Conservation (phyloP, 2,888 invertebrate species). For the Ethmia dodecea region DNA sequence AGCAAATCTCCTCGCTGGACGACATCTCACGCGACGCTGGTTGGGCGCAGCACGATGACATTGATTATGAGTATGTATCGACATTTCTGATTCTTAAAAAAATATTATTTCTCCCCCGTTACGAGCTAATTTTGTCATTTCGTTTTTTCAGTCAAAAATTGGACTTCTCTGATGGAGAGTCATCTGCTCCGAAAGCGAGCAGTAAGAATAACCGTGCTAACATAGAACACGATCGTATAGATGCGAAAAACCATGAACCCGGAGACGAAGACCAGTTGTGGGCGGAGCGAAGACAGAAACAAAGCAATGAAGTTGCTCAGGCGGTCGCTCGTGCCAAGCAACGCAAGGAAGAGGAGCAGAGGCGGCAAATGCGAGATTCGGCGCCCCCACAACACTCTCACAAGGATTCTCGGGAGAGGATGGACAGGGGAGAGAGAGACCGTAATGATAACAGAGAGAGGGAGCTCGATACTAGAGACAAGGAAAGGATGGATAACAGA, state of each 20-base stretch:
- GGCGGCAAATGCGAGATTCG: slow-evolving; percentile 74
- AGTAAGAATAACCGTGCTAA: slow-evolving; percentile 47
- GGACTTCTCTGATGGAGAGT: slow-evolving; percentile 95
- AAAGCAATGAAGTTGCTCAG: slow-evolving; percentile 84
- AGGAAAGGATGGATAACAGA: slow-evolving; percentile 37
- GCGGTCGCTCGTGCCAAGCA: slow-evolving; percentile 90
- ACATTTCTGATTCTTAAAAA: neutral
- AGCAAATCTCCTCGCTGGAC: slow-evolving; percentile 94
- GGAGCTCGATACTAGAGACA: slow-evolving; percentile 51
- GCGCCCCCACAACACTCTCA: slow-evolving; percentile 36
- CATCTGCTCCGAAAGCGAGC: slow-evolving; percentile 50
- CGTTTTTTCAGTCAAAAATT: slow-evolving; percentile 86
- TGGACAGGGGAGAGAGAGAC: slow-evolving; percentile 29
- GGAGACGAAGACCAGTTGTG: slow-evolving; percentile 77
- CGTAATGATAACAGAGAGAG: slow-evolving; percentile 37
- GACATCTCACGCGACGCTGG: slow-evolving; percentile 93
- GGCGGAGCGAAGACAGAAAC: slow-evolving; percentile 83
- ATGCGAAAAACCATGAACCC: slow-evolving; percentile 51
- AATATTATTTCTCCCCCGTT: neutral
- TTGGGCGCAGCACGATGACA: slow-evolving; percentile 95
- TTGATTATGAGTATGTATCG: slow-evolving; percentile 86
- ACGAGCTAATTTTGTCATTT: neutral
- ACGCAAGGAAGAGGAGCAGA: slow-evolving; percentile 93
- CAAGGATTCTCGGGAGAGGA: slow-evolving; percentile 44
- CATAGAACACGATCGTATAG: slow-evolving; percentile 56